Conservation (phyloP, 2,113 vertebrate genomes). For the Myotis yumanensis region DNA sequence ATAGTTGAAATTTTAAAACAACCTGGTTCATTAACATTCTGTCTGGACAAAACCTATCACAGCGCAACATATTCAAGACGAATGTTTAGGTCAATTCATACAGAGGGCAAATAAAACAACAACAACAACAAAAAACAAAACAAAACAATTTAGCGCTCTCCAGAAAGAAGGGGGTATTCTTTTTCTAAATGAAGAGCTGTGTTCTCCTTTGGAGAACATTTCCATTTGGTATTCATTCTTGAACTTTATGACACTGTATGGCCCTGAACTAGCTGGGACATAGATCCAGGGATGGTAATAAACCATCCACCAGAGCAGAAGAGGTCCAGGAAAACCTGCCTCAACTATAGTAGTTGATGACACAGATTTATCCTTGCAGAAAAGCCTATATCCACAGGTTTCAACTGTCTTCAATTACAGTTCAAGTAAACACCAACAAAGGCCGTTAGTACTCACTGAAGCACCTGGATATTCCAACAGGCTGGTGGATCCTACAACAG, state of each 20-base stretch:
- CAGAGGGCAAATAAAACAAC: neutral
- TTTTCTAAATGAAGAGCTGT: neutral
- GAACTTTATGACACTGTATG: neutral
- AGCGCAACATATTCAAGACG: neutral
- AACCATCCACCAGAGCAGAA: neutral
- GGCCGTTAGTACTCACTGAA: neutral
- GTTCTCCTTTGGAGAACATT: neutral
- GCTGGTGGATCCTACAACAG: neutral
- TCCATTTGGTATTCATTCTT: neutral
- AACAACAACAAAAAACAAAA: neutral
- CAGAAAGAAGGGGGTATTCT: neutral
- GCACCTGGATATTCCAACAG: neutral
- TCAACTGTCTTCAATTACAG: neutral
- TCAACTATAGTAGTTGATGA: neutral
- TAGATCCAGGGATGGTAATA: neutral
- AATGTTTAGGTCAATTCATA: constrained; percentile 21
- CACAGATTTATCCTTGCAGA: neutral
- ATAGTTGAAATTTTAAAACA: neutral
- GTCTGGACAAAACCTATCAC: neutral
- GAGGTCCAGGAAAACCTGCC: neutral
- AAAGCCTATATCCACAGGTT: neutral
- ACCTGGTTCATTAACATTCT: neutral
- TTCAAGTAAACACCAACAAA: neutral
- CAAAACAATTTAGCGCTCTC: neutral
- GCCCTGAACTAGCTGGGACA: neutral